Evolutionary conservation across 1,140 invertebrate genomes (phyloP), one percentile per base, ranked within the genome.

Genomic region (Vanessa tameamea): DNA sequence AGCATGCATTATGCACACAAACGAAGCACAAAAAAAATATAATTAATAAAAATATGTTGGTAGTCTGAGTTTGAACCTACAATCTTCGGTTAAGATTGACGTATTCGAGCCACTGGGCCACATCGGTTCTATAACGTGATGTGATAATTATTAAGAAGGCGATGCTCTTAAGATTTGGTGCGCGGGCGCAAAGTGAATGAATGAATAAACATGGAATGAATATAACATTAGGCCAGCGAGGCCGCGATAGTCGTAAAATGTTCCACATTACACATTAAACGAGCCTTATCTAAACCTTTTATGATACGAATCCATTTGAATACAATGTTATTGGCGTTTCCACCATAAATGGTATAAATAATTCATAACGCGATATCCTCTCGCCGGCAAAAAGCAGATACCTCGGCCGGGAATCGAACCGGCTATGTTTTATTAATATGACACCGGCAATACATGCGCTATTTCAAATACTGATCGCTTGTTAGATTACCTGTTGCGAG

Each of bases 391-490:
- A 64, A 73, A 64, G 51, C 68, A 73, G 72, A 68, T 75, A 20
- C 70, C 75, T 55, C 66, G 55, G 73, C 59, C 73, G 69, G 72
- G 70, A 64, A 43, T 69, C 73, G 73, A 71, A 69, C 73, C 61
- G 11, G 64, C 69, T 63, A 78, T 78, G 72, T 78, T 75, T 75
- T 78, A 78, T 78, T 78, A 74, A 78, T 75, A 78, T 70, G 75
- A 75, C 69, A 72, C 59, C 64, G 63, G 47, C 66, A 59, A 59
- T 69, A 69, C 66, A 69, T 69, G 64, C 65, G 57, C 47, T 73
- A 68, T 59, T 61, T 59, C 73, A 64, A 59, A 73, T 66, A 73
- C 67, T 73, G 77, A 78, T 78, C 69, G 67, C 63, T 51, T 64
- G 65, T 64, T 64, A 66, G 71, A 72, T 68, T 73, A 50, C 47